Percentiles rank a stretch among this genome's conserved stretches.
Conservation (phyloP, 2,888 invertebrate species). For the Epistrophe grossulariae region DNA sequence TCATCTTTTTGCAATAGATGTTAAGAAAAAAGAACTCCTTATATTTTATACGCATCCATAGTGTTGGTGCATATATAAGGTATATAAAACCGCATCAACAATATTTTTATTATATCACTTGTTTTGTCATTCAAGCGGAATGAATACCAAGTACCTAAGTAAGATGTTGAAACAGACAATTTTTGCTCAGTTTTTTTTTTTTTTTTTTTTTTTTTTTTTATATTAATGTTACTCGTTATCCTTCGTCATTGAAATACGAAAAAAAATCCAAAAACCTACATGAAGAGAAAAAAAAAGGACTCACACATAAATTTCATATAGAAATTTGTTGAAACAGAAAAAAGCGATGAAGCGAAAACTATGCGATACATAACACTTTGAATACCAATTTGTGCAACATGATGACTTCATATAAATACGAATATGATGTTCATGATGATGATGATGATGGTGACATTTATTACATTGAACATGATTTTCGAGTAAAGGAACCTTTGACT, state of each 20-base stretch:
- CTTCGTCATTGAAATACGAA: constrained; percentile 32
- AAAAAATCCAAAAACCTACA: neutral
- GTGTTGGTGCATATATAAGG: constrained; percentile 7
- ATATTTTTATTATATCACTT: constrained; percentile 59
- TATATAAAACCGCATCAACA: constrained; percentile 50
- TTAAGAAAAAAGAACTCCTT: neutral
- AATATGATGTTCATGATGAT: constrained; percentile 7
- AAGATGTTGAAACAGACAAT: constrained; percentile 47
- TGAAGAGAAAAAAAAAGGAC: neutral
- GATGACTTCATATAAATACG: constrained; percentile 34
- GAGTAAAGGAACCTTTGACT: constrained; percentile 20
- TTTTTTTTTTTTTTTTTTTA: neutral
- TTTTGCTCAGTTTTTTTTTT: neutral
- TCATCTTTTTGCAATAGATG: neutral
- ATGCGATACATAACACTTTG: constrained; percentile 67
- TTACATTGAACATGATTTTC: constrained; percentile 42
- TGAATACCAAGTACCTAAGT: constrained; percentile 60
- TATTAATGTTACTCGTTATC: constrained; percentile 51
- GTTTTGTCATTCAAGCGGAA: constrained; percentile 66
- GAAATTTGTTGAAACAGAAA: constrained; percentile 52
- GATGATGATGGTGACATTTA: constrained; percentile 31
- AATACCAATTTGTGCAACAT: constrained; percentile 75
- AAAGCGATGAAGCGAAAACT: constrained; percentile 69
- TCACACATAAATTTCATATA: constrained; percentile 60
- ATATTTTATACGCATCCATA: constrained; percentile 3